phyloP scores from a whole-genome alignment of 2,888 invertebrate species.

The Noctua pronuba region DNA sequence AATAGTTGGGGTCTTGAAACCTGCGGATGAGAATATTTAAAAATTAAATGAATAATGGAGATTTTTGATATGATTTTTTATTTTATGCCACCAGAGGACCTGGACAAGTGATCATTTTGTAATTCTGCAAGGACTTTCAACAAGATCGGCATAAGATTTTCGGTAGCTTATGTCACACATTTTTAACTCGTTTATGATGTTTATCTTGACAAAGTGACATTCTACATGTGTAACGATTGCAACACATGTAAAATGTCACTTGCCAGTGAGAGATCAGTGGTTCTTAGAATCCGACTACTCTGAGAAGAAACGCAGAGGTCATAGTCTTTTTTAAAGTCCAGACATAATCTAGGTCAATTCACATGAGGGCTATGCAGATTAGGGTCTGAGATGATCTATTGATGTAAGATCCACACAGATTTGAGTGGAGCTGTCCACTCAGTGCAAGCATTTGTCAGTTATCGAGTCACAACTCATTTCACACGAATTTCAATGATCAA shows the following conservation, averaged over 20 bases:
- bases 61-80: background rate
- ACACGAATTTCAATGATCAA: constrained; percentile 44
- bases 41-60: background rate
- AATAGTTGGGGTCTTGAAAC: background rate
- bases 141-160: background rate
- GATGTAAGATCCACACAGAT: background rate
- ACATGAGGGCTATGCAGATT: background rate
- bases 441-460: background rate
- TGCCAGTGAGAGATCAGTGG: no score
- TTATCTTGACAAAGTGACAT: no score
- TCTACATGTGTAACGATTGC: no score
- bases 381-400: background rate
- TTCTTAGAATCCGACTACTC: no score
- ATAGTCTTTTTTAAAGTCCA: background rate
- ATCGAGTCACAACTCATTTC: constrained; percentile 25
- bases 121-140: background rate
- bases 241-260: no score
- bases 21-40: background rate
- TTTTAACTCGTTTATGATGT: background rate
- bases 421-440: background rate
- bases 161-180: background rate
- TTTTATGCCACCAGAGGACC: no score
- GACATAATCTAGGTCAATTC: background rate
- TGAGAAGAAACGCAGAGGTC: background rate
- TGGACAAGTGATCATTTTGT: background rate